phyloP scores from a whole-genome alignment of 2,888 invertebrate species.

The Nomada fucata region DNA sequence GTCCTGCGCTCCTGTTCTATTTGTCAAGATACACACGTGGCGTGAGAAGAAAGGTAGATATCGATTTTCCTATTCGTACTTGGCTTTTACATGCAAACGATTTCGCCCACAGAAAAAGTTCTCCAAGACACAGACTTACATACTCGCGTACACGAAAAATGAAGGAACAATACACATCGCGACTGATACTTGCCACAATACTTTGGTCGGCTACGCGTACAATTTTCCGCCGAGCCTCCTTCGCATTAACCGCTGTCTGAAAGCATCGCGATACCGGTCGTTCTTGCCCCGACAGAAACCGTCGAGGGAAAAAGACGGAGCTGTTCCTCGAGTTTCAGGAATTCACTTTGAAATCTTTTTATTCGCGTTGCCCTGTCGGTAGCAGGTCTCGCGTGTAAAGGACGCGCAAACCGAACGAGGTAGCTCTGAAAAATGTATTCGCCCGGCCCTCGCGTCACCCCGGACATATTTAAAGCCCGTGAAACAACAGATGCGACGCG shows the following conservation, averaged over 20 bases:
- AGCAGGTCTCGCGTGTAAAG: conserved; percentile 7
- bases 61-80: conserved; percentile 34
- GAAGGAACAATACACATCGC: conserved; percentile 38
- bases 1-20: neutral
- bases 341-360: conserved; percentile 47
- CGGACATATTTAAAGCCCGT: conserved; percentile 1
- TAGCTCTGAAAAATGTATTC: conserved; percentile 48
- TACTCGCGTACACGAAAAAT: conserved; percentile 56
- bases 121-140: conserved; percentile 42
- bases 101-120: conserved; percentile 29
- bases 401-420: conserved; percentile 2
- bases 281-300: conserved; percentile 11
- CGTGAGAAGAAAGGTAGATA: neutral
- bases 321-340: conserved; percentile 28
- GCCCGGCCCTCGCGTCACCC: conserved; percentile 6
- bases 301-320: neutral
- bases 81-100: conserved; percentile 25
- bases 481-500: conserved; percentile 4
- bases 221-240: neutral
- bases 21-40: neutral
- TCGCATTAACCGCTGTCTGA: conserved; percentile 21
- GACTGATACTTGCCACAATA: conserved; percentile 4
- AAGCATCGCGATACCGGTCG: conserved; percentile 2
- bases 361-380: neutral
- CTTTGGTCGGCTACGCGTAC: neutral